A percentile compares a stretch with the other conserved stretches of the same genome.
These are phyloP conservation scores for Paragorgia papillata DNA, from an alignment of 92 coral and sea anemone species.

Conservation along the genomic window DNA sequence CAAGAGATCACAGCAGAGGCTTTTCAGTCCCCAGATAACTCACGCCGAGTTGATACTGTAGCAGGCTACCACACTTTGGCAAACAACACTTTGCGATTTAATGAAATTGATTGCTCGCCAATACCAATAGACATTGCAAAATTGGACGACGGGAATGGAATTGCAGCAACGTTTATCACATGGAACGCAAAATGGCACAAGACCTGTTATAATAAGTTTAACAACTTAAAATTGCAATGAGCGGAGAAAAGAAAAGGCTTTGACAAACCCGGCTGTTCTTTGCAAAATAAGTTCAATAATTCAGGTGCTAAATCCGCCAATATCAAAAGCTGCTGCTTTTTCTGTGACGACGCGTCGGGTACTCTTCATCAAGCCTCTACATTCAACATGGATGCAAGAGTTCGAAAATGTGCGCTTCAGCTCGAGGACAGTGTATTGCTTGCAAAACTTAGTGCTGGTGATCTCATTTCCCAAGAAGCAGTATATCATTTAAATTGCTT, in stretches of 20 bases:
- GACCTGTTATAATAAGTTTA: conserved; percentile 24
- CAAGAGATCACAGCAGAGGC: conserved; percentile 30
- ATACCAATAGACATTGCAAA: conserved; percentile 28
- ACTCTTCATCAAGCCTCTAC: conserved; percentile 31
- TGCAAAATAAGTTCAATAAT: conserved; percentile 1
- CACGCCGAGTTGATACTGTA: conserved; percentile 7
- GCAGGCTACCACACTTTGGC: conserved; percentile 34
- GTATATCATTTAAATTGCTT: conserved; percentile 30
- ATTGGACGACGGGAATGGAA: conserved; percentile 39
- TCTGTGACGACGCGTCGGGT: conserved; percentile 29
- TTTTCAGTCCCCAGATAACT: conserved; percentile 38
- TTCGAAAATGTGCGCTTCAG: not conserved
- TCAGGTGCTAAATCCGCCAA: conserved; percentile 8
- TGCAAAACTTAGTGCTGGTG: conserved; percentile 25
- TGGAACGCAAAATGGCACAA: conserved; percentile 40
- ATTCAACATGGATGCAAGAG: conserved; percentile 22
- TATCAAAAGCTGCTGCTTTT: conserved; percentile 30
- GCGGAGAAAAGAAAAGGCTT: conserved; percentile 33
- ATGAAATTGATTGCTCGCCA: conserved; percentile 31
- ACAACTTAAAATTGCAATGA: conserved; percentile 15
- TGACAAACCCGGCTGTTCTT: conserved; percentile 11
- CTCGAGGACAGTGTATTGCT: conserved; percentile 4
- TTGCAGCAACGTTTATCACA: conserved; percentile 44
- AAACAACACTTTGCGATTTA: conserved; percentile 36
- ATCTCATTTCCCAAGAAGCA: conserved; percentile 23